Evolutionary conservation across 2,113 vertebrate species (phyloP).

Genomic region (Erythrocercus mccallii): DNA sequence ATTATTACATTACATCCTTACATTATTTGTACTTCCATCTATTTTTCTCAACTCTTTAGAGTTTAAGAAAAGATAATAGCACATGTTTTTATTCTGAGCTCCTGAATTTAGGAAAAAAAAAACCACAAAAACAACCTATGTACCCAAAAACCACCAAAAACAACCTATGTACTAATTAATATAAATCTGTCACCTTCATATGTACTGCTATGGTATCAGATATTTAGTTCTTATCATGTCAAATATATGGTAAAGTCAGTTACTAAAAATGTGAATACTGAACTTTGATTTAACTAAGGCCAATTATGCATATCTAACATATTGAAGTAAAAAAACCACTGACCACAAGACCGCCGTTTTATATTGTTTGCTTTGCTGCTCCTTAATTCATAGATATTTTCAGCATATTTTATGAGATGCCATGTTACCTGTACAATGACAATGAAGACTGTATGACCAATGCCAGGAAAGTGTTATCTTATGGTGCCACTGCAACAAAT

Average conservation of each 20-base stretch:
- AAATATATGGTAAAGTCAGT: not conserved
- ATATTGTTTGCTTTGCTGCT: not conserved
- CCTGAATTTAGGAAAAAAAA: not conserved
- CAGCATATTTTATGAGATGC: not conserved
- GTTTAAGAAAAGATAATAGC: not conserved
- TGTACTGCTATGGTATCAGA: not conserved
- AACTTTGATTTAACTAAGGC: not conserved
- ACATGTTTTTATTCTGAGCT: not conserved
- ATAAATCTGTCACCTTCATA: not conserved
- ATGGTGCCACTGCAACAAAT: not conserved
- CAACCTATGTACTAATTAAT: not conserved
- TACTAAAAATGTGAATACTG: not conserved
- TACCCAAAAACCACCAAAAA: not conserved
- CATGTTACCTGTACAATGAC: not conserved
- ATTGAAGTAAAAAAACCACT: not conserved
- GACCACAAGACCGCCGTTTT: not conserved
- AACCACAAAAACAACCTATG: not conserved
- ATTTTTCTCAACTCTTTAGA: not conserved
- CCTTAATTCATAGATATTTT: not conserved
- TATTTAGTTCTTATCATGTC: not conserved
- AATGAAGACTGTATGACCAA: not conserved
- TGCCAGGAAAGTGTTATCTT: not conserved
- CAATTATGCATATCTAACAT: not conserved
- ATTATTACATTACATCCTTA: not conserved
- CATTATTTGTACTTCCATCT: not conserved